Evolutionary conservation across 2,113 vertebrate genomes (phyloP).

Genomic region (Planiliza haematocheilus): DNA sequence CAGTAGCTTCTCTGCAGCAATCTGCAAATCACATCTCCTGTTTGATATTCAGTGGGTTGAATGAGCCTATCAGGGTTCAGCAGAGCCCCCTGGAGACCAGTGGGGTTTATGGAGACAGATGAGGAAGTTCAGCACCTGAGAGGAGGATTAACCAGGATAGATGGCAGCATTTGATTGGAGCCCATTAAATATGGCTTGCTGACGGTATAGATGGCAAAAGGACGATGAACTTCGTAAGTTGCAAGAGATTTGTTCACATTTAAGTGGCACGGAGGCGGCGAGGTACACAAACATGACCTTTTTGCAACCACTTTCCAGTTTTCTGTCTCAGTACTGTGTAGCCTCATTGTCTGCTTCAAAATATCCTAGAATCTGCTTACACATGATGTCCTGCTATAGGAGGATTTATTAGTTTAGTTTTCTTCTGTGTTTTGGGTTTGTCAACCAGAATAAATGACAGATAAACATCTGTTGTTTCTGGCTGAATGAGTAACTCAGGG

Average conservation of each 20-base stretch:
- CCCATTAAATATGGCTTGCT: constrained; percentile 47
- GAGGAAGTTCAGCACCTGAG: constrained; percentile 36
- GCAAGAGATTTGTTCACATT: constrained; percentile 16
- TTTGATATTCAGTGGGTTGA: constrained; percentile 47
- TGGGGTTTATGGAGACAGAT: constrained; percentile 48
- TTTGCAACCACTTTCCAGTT: neutral
- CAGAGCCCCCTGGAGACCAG: constrained; percentile 26
- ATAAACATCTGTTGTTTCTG: too few species aligned
- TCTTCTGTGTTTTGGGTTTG: too few species aligned
- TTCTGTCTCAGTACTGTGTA: too few species aligned
- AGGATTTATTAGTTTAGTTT: too few species aligned
- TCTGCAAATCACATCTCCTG: constrained; percentile 36
- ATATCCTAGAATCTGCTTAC: too few species aligned
- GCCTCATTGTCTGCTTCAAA: too few species aligned
- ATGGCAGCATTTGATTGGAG: constrained; percentile 48
- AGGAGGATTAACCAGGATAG: constrained; percentile 44
- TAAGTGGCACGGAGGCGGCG: neutral
- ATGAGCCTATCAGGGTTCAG: constrained; percentile 39
- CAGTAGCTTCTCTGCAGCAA: constrained; percentile 33
- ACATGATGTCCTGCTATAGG: too few species aligned
- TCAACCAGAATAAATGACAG: too few species aligned
- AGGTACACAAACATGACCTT: constrained; percentile 19
- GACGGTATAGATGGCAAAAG: constrained; percentile 13
- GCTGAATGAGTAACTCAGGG: too few species aligned
- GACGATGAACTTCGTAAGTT: constrained; percentile 10